Percentiles rank a stretch among this genome's conserved stretches.
phyloP scores from a whole-genome alignment of 92 coral and sea anemone species.

The Bergia puertoricense region DNA sequence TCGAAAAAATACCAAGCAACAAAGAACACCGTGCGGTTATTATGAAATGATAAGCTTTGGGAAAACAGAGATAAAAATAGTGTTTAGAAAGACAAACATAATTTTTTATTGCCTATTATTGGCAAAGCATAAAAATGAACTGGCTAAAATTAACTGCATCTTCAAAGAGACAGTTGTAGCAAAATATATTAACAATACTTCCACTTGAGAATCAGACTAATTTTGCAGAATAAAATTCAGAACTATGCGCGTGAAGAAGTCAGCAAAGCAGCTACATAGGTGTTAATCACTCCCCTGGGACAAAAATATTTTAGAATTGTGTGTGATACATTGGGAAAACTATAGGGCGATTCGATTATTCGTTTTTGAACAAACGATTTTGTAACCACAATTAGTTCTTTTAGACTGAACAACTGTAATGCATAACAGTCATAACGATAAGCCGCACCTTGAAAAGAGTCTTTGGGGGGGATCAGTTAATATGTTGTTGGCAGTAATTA shows the following conservation, averaged over 20 bases:
- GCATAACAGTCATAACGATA: not conserved
- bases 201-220: not conserved
- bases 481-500: slow-evolving; percentile 28
- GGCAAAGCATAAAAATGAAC: not conserved
- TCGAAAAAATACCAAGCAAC: not conserved
- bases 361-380: not conserved
- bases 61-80: not conserved
- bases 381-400: not conserved
- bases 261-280: not conserved
- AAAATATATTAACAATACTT: not conserved
- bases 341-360: not conserved
- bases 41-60: not conserved
- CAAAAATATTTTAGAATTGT: not conserved
- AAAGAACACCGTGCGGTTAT: not conserved
- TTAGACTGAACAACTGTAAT: too few relatives aligned
- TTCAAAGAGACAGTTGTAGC: not conserved
- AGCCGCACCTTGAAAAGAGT: not conserved
- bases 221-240: not conserved
- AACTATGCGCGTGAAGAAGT: too few relatives aligned
- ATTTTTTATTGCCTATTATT: not conserved
- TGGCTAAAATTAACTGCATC: not conserved
- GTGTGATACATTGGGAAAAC: not conserved
- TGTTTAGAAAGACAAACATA: not conserved
- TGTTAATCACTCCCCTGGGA: not conserved
- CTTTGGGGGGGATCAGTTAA: slow-evolving; percentile 5